These are phyloP conservation scores for Drosophila hawaiiensis DNA, from an alignment of 2,888 invertebrate species.

Conservation along the genomic window DNA sequence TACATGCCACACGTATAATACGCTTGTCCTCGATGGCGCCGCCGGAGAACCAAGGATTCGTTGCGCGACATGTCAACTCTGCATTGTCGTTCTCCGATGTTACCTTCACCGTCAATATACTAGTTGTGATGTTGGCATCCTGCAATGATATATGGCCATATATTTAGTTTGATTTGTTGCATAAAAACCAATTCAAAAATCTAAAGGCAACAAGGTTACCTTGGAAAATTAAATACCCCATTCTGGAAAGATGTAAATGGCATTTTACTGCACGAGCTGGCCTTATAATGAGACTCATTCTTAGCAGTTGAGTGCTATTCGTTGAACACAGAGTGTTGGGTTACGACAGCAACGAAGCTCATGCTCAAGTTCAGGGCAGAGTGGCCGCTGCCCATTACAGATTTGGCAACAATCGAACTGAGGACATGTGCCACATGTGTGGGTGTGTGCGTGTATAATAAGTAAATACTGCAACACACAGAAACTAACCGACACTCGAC, in stretches of 20 bases:
- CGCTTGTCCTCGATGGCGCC: conserved; percentile 92
- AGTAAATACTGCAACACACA: conserved; percentile 5
- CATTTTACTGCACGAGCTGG: conserved; percentile 19
- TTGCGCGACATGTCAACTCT: conserved; percentile 92
- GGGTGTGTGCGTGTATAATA: conserved; percentile 8
- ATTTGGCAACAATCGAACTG: conserved; percentile 47
- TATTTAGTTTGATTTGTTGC: neutral
- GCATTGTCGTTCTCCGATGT: conserved; percentile 92
- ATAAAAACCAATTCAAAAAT: neutral
- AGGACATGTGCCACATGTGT: conserved; percentile 3
- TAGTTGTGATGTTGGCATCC: conserved; percentile 89
- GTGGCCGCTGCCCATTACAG: conserved; percentile 12
- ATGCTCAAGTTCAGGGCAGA: conserved; percentile 1
- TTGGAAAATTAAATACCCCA: neutral
- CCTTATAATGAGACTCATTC: conserved; percentile 62
- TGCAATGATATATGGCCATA: conserved; percentile 41
- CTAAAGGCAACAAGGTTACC: neutral
- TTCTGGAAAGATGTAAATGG: neutral
- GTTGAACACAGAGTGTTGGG: conserved; percentile 30
- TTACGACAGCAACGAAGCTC: conserved; percentile 31
- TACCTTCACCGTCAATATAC: conserved; percentile 91
- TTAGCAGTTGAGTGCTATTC: conserved; percentile 1
- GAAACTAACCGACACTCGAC: neutral
- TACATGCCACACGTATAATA: conserved; percentile 93
- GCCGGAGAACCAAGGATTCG: conserved; percentile 94